A percentile compares a stretch with the other conserved stretches of the same genome.
Conservation (phyloP, 2,888 invertebrate genomes). For the Metellina segmentata region DNA sequence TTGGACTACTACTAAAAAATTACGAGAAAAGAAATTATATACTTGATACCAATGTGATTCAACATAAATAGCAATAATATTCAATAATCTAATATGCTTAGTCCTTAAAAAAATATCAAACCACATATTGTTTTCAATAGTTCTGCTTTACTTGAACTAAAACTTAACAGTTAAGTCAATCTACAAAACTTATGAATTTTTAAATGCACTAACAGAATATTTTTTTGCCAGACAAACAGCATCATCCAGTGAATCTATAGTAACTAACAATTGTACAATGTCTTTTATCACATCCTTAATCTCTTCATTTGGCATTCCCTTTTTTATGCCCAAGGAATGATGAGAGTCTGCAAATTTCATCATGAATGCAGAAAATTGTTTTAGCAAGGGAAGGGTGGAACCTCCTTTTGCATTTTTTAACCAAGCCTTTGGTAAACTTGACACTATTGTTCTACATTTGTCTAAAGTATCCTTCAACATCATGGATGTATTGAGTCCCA, state of each 20-base stretch:
- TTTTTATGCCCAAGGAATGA: constrained; percentile 38
- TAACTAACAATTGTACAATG: constrained; percentile 61
- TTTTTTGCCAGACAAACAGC: constrained; percentile 70
- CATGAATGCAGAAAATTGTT: constrained; percentile 63
- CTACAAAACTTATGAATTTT: constrained; percentile 38
- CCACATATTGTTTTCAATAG: too few relatives aligned
- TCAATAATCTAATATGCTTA: too few relatives aligned
- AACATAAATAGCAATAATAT: too few relatives aligned
- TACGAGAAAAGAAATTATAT: too few relatives aligned
- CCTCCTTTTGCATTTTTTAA: constrained; percentile 44
- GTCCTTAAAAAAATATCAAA: too few relatives aligned
- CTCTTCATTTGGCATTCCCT: constrained; percentile 42
- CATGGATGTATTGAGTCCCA: constrained; percentile 78
- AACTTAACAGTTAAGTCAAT: too few relatives aligned
- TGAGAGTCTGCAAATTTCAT: constrained; percentile 63
- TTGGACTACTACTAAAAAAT: too few relatives aligned
- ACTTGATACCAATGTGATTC: too few relatives aligned
- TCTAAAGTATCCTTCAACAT: constrained; percentile 75
- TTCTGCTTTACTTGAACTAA: too few relatives aligned
- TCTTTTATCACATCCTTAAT: constrained; percentile 72
- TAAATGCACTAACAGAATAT: constrained; percentile 70
- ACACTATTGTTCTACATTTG: constrained; percentile 69
- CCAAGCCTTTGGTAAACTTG: constrained; percentile 61
- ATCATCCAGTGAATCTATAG: constrained; percentile 70
- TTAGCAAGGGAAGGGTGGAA: constrained; percentile 56